Conservation (phyloP, 2,113 vertebrate species). For the Odontesthes bonariensis region DNA sequence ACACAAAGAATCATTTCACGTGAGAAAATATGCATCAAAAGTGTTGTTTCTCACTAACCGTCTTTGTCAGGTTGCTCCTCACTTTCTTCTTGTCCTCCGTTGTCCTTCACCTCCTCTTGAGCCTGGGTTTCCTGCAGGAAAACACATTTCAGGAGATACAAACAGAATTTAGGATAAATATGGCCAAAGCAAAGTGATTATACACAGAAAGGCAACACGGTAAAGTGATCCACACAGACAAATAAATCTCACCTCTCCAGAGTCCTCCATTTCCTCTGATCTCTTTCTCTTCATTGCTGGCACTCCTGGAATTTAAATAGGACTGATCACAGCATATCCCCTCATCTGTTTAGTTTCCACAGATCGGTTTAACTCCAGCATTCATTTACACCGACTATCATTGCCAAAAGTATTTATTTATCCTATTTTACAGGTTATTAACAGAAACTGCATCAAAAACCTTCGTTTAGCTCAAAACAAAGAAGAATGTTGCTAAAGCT, state of each 20-base stretch:
- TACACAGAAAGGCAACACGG: not conserved
- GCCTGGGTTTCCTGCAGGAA: slow-evolving; percentile 32
- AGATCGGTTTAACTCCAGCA: not conserved
- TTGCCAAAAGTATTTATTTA: too few relatives aligned
- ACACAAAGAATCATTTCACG: not conserved
- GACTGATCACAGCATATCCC: not conserved
- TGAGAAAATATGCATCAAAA: not conserved
- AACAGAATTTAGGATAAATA: too few relatives aligned
- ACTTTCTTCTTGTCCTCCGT: slow-evolving; percentile 19
- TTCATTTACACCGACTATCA: not conserved
- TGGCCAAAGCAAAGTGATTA: not conserved
- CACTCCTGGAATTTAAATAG: slow-evolving; percentile 53
- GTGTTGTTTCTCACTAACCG: slow-evolving; percentile 40
- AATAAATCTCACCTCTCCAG: slow-evolving; percentile 64
- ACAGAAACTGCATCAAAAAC: too few relatives aligned
- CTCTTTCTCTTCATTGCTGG: slow-evolving; percentile 68
- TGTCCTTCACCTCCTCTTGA: slow-evolving; percentile 24
- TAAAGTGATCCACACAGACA: not conserved
- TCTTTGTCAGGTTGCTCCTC: slow-evolving; percentile 32
- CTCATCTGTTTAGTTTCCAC: not conserved
- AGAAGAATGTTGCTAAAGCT: too few relatives aligned
- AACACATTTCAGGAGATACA: not conserved
- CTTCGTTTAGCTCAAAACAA: too few relatives aligned
- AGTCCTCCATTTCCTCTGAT: slow-evolving; percentile 66
- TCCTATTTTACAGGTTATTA: too few relatives aligned